Percentiles rank a stretch among this genome's conserved stretches.
These are phyloP conservation scores for Coleophora flavipennella DNA, from an alignment of 2,888 invertebrate genomes.

Conservation along the genomic window DNA sequence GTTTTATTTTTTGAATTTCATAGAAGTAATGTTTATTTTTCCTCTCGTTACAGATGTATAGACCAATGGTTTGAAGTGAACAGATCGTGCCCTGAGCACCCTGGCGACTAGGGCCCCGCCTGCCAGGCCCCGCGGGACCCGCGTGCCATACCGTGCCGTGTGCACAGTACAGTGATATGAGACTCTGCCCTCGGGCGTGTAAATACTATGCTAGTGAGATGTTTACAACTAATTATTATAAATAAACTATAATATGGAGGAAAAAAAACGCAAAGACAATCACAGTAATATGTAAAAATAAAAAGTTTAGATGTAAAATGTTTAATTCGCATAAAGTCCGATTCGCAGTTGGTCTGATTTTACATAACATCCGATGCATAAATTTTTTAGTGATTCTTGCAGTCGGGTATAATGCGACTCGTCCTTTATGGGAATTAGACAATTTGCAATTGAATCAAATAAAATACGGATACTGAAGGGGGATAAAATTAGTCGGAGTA, in stretches of 20 bases:
- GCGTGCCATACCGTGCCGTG: constrained; percentile 34
- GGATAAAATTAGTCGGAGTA: constrained; percentile 39
- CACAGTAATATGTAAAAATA: constrained; percentile 22
- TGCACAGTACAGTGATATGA: constrained; percentile 60
- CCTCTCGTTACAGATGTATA: constrained; percentile 88
- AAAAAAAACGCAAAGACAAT: constrained; percentile 54
- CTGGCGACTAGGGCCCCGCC: constrained; percentile 83
- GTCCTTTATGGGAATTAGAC: constrained; percentile 16
- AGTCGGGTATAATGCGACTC: too few species aligned
- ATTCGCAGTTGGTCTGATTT: too few species aligned
- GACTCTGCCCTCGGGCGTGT: constrained; percentile 59
- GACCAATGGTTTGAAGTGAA: constrained; percentile 99
- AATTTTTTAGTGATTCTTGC: too few species aligned
- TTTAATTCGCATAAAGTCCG: too few species aligned
- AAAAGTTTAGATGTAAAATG: too few species aligned
- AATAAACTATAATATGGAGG: constrained; percentile 6
- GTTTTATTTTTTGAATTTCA: too few species aligned
- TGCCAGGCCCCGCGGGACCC: constrained; percentile 9
- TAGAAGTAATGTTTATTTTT: constrained; percentile 10
- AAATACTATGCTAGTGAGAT: constrained; percentile 62
- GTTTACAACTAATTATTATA: constrained; percentile 53
- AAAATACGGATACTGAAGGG: too few species aligned
- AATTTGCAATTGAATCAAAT: too few species aligned
- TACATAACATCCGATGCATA: too few species aligned
- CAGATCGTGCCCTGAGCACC: constrained; percentile 99